Evolutionary conservation across 2,888 invertebrate species (phyloP), one percentile per base, ranked within the genome.

Genomic region (Acleris emargana): DNA sequence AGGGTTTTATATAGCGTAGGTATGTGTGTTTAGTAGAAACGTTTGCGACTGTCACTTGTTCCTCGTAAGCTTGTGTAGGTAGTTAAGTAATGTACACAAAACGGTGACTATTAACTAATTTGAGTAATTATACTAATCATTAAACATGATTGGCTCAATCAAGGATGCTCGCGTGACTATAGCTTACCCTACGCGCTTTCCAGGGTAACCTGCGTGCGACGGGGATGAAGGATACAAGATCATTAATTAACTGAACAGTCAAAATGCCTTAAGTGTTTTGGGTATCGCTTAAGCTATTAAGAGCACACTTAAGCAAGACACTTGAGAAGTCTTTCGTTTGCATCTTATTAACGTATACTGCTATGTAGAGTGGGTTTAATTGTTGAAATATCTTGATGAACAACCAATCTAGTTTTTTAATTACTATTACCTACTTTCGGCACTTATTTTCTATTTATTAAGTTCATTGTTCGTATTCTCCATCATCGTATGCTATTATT

Each of bases 111-210:
- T 63, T 47, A 38, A 58, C 28, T 52, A 63, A 52, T 52, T 63
- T 43, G 6, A 58, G 47, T 58, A 58, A 52, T 58, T 58, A 63
- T 58, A 58, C 42, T 47, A 49, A 53, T 75, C 70, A 71, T 76
- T 73, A 71, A 73, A 71, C 77, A 68, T 69, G 75, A 80, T 78
- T 78, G 78, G 77, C 76, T 81, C 74, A 74, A 77, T 79, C 76
- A 76, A 81, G 53, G 53, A 82, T 81, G 75, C 71, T 86, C 80
- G 85, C 86, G 86, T 87, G 86, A 82, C 81, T 70, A 69, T 68
- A 72, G 73, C 73, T 79, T 73, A 78, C 72, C 71, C 69, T 70
- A 71, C 74, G 71, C 82, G 81, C 85, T 87, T 87, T 86, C 85
- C 81, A 52, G 54, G 51, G 58, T 43, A 57, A 20, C 67, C 55